Evolutionary conservation across 2,888 invertebrate genomes (phyloP).

Genomic region (Lepas anatifera): DNA sequence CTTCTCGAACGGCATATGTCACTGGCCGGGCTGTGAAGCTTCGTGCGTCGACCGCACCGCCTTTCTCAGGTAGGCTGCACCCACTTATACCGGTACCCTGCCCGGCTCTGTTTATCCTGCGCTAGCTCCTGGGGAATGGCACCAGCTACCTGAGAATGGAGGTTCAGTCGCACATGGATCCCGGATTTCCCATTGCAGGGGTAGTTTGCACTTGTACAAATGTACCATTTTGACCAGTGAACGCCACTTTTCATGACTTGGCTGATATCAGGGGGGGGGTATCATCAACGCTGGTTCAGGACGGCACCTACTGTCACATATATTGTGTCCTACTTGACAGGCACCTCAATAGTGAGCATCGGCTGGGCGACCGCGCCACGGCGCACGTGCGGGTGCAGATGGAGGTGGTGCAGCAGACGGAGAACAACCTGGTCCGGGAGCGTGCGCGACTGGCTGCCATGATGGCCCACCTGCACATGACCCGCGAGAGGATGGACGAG

Average conservation of each 20-base stretch:
- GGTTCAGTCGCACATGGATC: too few species aligned
- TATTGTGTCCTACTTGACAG: neutral
- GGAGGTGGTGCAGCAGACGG: conserved; percentile 89
- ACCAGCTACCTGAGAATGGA: too few species aligned
- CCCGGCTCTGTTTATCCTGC: too few species aligned
- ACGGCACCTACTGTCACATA: too few species aligned
- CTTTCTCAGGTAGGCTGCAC: conserved; percentile 90
- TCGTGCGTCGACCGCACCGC: conserved; percentile 79
- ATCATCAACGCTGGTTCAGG: too few species aligned
- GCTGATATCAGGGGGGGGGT: too few species aligned
- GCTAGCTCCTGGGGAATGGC: too few species aligned
- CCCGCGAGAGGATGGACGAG: conserved; percentile 42
- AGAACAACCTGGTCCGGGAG: conserved; percentile 82
- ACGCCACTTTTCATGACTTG: too few species aligned
- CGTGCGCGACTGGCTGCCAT: conserved; percentile 86
- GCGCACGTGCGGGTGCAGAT: conserved; percentile 94
- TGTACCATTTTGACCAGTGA: too few species aligned
- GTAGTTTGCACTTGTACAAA: too few species aligned
- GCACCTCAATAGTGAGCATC: conserved; percentile 38
- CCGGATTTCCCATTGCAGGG: too few species aligned
- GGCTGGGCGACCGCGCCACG: conserved; percentile 84
- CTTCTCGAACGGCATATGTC: conserved; percentile 91
- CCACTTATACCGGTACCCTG: too few species aligned
- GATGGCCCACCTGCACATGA: conserved; percentile 92
- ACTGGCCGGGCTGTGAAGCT: conserved; percentile 96